phyloP scores from a whole-genome alignment of 2,888 invertebrate genomes.

The Synergus laeviventris region DNA sequence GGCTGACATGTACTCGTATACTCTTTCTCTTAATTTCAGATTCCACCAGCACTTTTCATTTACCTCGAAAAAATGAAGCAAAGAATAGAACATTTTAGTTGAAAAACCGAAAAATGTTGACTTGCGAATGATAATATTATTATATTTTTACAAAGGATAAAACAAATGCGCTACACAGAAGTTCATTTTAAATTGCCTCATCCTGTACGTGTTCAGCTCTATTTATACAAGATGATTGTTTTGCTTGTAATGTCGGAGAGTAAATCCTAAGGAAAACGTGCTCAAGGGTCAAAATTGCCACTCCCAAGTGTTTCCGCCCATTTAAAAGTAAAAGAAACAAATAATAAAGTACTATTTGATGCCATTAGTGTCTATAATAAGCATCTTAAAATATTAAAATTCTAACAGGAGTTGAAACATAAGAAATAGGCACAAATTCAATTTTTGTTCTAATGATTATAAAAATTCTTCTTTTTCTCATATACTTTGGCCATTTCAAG shows the following conservation, averaged over 20 bases:
- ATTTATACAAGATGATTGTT: conserved; percentile 38
- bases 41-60: no score
- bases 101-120: background rate
- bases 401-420: no score
- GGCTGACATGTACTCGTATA: background rate
- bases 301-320: conserved; percentile 32
- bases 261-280: conserved; percentile 38
- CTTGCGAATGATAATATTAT: background rate
- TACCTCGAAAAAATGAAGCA: no score
- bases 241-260: conserved; percentile 34
- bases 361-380: background rate
- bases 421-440: background rate
- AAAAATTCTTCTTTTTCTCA: background rate
- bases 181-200: conserved; percentile 20
- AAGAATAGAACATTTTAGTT: background rate
- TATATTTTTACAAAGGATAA: background rate
- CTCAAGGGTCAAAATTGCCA: conserved; percentile 33
- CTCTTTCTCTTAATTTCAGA: background rate
- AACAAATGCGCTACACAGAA: background rate
- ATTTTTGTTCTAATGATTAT: background rate
- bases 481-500: background rate
- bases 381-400: background rate
- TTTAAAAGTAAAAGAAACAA: conserved; percentile 26
- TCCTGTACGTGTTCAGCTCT: conserved; percentile 32
- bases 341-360: conserved; percentile 17